Evolutionary conservation across 2,888 invertebrate species (phyloP).

Genomic region (Meloe dianella): DNA sequence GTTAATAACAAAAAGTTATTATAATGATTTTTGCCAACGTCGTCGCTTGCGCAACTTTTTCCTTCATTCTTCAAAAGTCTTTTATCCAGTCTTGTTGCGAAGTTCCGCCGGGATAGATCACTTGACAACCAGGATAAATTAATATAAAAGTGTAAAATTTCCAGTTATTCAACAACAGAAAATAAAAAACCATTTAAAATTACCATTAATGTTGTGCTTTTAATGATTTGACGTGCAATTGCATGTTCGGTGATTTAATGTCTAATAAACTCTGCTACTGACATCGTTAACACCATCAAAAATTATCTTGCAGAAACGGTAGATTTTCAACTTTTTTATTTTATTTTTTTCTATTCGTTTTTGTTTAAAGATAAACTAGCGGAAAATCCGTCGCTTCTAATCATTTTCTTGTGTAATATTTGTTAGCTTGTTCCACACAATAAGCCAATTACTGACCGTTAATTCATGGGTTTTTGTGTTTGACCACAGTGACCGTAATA

Average conservation of each 20-base stretch:
- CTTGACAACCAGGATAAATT: not conserved
- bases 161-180: not conserved
- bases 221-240: constrained; percentile 5
- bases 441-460: constrained; percentile 41
- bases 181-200: not conserved
- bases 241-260: constrained; percentile 1
- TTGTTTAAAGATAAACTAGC: not conserved
- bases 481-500: constrained; percentile 42
- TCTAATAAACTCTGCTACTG: not conserved
- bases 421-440: constrained; percentile 22
- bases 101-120: constrained; percentile 20
- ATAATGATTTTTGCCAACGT: constrained; percentile 58
- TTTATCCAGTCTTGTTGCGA: constrained; percentile 32
- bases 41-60: constrained; percentile 57
- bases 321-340: not conserved
- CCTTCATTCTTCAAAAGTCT: constrained; percentile 38
- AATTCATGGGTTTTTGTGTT: constrained; percentile 17
- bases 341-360: not conserved
- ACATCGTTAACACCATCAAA: not conserved
- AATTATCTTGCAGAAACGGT: not conserved
- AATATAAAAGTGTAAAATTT: not conserved
- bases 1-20: constrained; percentile 58
- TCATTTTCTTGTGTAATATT: not conserved
- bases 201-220: not conserved
- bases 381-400: not conserved